Percentiles rank a stretch among this genome's conserved stretches.
Evolutionary conservation across 2,888 invertebrate species (phyloP).

Genomic region (Limnephilus auricula): DNA sequence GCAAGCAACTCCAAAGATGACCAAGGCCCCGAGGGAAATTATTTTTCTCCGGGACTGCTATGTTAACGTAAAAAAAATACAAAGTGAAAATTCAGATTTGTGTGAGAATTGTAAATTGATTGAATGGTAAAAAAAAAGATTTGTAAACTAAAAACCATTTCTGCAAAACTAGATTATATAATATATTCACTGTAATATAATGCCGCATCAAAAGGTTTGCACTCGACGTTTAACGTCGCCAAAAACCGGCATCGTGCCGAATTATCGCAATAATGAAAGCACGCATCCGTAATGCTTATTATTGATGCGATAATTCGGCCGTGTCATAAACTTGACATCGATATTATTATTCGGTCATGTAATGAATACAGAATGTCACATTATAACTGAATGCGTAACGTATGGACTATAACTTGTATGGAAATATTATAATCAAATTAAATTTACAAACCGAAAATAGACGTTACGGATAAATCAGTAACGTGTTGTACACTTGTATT

Average conservation of each 20-base stretch:
- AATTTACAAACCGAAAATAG: neutral
- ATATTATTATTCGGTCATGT: neutral
- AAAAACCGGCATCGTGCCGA: neutral
- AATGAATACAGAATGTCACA: conserved; percentile 24
- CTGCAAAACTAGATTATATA: neutral
- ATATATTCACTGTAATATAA: neutral
- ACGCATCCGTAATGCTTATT: neutral
- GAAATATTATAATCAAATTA: neutral
- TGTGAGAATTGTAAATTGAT: too few species aligned
- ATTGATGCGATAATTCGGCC: conserved; percentile 20
- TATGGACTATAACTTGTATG: neutral
- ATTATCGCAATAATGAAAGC: neutral
- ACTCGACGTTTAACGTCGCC: neutral
- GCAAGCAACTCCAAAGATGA: too few species aligned
- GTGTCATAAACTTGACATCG: conserved; percentile 26
- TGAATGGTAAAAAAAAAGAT: too few species aligned
- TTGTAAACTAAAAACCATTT: neutral
- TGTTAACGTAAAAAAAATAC: too few species aligned
- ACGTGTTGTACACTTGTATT: too few species aligned
- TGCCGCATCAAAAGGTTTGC: neutral
- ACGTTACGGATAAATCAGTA: neutral
- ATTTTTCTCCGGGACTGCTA: too few species aligned
- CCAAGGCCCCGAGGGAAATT: too few species aligned
- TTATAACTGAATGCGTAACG: neutral
- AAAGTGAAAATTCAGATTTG: too few species aligned